Evolutionary conservation across 2,888 invertebrate genomes (phyloP), one percentile per base, ranked within the genome.

Genomic region (Diaprepes abbreviatus): DNA sequence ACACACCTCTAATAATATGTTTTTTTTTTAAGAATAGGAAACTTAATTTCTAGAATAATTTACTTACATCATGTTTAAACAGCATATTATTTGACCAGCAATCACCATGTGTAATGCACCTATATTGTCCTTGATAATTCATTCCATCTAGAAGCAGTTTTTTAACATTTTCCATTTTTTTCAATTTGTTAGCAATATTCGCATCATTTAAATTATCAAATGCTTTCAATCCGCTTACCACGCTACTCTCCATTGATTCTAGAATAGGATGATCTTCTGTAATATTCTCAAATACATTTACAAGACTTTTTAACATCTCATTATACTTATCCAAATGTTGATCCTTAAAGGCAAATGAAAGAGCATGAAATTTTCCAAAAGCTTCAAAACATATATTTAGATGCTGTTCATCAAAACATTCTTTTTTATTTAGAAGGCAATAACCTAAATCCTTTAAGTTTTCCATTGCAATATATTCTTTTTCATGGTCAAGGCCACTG

Each of bases 21-120:
- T n/a, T n/a, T n/a, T n/a, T n/a, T n/a, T n/a, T n/a, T n/a, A n/a
- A n/a, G n/a, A n/a, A n/a, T n/a, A n/a, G n/a, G n/a, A n/a, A n/a
- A n/a, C n/a, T n/a, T n/a, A n/a, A n/a, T n/a, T n/a, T n/a, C n/a
- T n/a, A n/a, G n/a, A n/a, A n/a, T n/a, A n/a, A n/a, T n/a, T n/a
- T 68, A 65, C 69, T 66, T 54, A 64, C 70, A 63, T 70, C 65
- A 55, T 71, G 68, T 66, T 73, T 68, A 58, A 71, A 73, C 38
- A 73, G 65, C 64, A 71, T 68, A 57, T 68, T 71, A 52, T 62
- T 62, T 14, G 62, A 62, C 62, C 62, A 62, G 31, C 52, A 38
- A 38, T 62, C 62, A 6, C 40, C 70, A 65, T 73, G 70, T 40
- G 63, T 54, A 35, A 65, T 52, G 16, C 40, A 54, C 1, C 21